These are phyloP conservation scores for Martes flavigula DNA, from an alignment of 2,797 vertebrate genomes.

Conservation along the genomic window DNA sequence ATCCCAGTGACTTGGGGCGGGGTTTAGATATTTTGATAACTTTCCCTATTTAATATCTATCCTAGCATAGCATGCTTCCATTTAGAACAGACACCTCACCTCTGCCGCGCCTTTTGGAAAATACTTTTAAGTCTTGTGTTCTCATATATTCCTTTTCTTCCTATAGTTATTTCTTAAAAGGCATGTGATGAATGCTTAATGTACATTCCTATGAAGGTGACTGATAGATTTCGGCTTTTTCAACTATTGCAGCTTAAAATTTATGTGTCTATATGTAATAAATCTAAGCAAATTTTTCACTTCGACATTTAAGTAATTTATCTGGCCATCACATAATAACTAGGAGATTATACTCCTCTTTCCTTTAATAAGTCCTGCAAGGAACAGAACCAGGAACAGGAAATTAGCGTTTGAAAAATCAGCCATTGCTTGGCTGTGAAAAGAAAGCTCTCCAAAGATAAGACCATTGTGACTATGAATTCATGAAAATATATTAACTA, in stretches of 20 bases:
- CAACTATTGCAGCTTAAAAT: neutral
- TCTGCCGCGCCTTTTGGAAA: neutral
- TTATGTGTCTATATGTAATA: neutral
- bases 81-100: neutral
- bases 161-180: neutral
- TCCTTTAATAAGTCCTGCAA: conserved; percentile 42
- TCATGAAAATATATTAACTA: conserved; percentile 21
- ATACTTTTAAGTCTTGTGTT: neutral
- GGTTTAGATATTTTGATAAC: neutral
- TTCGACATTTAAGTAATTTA: neutral
- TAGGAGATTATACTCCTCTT: conserved; percentile 10
- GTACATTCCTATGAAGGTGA: neutral
- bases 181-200: neutral
- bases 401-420: conserved; percentile 59
- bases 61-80: neutral
- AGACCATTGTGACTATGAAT: neutral
- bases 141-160: neutral
- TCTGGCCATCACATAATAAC: conserved; percentile 37
- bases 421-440: neutral
- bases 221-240: neutral
- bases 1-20: neutral
- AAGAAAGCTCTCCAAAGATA: conserved; percentile 36
- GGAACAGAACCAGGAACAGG: conserved; percentile 43
- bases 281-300: neutral
- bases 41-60: neutral